Base-by-base conservation (phyloP, 2,888 invertebrate genomes). In the Cylloceria caligata region DNA sequence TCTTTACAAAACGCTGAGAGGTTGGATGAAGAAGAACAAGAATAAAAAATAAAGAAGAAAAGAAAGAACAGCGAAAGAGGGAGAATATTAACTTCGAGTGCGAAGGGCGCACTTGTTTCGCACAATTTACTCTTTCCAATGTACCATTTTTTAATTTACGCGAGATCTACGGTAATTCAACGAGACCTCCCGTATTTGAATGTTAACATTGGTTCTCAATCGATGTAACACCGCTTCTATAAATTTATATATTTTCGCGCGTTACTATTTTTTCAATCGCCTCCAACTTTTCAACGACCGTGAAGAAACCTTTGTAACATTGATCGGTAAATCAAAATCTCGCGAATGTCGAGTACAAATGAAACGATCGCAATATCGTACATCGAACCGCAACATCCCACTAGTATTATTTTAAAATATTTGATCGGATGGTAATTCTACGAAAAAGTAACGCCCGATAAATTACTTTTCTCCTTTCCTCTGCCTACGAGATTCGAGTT, bases 391-490 rank as follows among this genome's bases (percentile, higher is more conserved):
- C 24, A 24, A 13, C 24, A 13, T 52, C 52, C 24, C 52, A 67
- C 30, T 4, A 24, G 19, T 27, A 67, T 42, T 49, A 27, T 19
- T 57, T 47, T 27, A 39, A 55, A 72, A 45, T 73, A 73, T 73
- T 62, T 45, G 73, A 73, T 62, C 73, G 62, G 73, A 42, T 27
- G 39, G 62, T 36, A 64, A 64, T 30, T 47, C 49, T 24, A 21
- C 47, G 62, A 73, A 72, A 72, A 60, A 72, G n/a, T 42, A 72
- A 69, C 42, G 57, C 30, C 30, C 30, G 16, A 57, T 57, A 30
- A 57, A 57, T 57, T 57, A 57, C 30, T 30, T 30, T 57, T 57
- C 57, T 57, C 57, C 30, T 30, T 16, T 60, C 34, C 19, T 34
- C 19, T 65, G 49, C 39, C 65, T 49, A 64, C 64, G 36, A 42